These are phyloP conservation scores for Scrobipalpa costella DNA, from an alignment of 2,888 invertebrate genomes.

Conservation along the genomic window DNA sequence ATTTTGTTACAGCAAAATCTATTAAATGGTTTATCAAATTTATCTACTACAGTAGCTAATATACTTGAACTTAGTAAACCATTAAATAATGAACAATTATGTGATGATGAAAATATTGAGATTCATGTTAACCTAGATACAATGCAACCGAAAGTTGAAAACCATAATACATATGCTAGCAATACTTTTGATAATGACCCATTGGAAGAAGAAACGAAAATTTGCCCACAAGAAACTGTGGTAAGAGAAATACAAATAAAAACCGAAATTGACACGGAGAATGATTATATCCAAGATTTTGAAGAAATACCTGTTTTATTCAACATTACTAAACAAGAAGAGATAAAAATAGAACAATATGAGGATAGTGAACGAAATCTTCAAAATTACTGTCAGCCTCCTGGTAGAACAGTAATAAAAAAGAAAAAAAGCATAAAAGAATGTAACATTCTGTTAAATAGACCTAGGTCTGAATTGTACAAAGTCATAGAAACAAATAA, in stretches of 20 bases:
- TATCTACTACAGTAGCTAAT: background rate
- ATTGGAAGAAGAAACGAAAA: background rate
- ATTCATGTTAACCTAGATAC: background rate
- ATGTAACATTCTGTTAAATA: background rate
- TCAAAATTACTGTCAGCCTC: background rate
- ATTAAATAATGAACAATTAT: background rate
- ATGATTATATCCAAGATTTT: no score
- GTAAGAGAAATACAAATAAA: no score
- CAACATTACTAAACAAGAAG: background rate
- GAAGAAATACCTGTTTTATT: no score
- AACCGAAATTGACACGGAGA: no score
- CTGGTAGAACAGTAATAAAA: background rate
- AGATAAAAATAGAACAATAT: background rate
- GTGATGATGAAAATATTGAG: background rate
- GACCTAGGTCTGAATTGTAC: conserved; percentile 3
- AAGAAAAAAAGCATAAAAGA: background rate
- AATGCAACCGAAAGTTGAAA: background rate
- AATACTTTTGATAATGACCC: background rate
- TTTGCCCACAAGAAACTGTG: no score
- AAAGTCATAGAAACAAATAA: background rate
- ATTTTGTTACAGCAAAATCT: conserved; percentile 2
- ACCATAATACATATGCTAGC: background rate
- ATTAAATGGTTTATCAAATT: background rate
- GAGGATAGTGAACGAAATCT: background rate
- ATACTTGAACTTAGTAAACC: background rate